Evolutionary conservation across 1,140 invertebrate species (phyloP), one percentile per base, ranked within the genome.

Genomic region (Epicauta chinensis): DNA sequence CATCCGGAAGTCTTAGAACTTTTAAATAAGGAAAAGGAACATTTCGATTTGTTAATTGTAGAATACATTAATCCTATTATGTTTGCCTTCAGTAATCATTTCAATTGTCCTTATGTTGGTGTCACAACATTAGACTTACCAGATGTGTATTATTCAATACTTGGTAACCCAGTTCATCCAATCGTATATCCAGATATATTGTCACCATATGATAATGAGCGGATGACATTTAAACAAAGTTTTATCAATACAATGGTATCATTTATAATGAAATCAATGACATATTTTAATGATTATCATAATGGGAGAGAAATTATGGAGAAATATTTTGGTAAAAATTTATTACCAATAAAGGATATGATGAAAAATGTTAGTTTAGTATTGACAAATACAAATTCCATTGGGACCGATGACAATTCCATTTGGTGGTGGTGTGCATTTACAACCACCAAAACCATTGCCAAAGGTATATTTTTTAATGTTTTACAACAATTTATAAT

Each of bases 381-480:
- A n/a, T 64, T 70, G 32, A 34, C 69, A 10, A 67, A 66, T 48
- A 45, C 49, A 12, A 58, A 68, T 58, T 48, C 54, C 60, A 12
- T 15, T 34, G 1, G 42, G 42, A 10, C 57, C 54, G 14, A 23
- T 32, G 31, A 41, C 48, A 1, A 69, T 71, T 56, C 56, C 67
- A 12, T 41, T 66, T 1, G 66, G 70, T 31, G 70, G 67, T 5
- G 70, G 71, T n/a, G 61, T 69, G 57, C 70, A 72, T 45, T 61
- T 72, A 13, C 62, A 68, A 42, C 60, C 63, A 11, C 60, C 65
- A 6, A 72, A 69, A 47, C 23, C 47, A 7, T 43, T 73, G 10
- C 71, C 71, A 12, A n/a, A n/a, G n/a, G n/a, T n/a, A n/a, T n/a
- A n/a, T n/a, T n/a, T n/a, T n/a, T n/a, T n/a, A n/a, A n/a, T n/a